Evolutionary conservation across 1,140 invertebrate genomes (phyloP).

Genomic region (Euborellia annulipes): DNA sequence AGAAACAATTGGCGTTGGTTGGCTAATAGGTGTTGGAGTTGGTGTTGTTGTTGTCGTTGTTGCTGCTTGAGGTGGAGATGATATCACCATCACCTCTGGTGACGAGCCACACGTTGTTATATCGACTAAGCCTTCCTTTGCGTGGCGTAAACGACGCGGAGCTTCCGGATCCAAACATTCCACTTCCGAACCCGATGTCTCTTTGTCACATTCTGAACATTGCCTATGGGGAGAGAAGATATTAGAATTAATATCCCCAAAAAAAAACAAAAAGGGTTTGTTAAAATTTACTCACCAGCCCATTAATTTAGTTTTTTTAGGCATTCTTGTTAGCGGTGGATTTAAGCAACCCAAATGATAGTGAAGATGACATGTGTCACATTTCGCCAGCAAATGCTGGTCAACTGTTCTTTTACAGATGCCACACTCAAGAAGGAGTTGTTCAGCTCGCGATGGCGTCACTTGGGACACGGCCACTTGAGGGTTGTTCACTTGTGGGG

Average conservation of each 20-base stretch:
- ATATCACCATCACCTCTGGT: constrained; percentile 21
- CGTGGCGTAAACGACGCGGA: constrained; percentile 55
- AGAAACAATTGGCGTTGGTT: no score
- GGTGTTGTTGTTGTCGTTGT: constrained; percentile 16
- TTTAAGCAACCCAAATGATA: constrained; percentile 90
- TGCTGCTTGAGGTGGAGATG: constrained; percentile 24
- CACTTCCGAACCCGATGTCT: constrained; percentile 52
- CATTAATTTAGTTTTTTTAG: constrained; percentile 84
- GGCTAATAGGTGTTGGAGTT: background rate
- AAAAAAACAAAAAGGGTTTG: background rate
- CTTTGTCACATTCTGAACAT: constrained; percentile 79
- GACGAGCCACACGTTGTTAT: constrained; percentile 17
- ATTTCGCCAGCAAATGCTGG: constrained; percentile 79
- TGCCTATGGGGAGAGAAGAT: constrained; percentile 43
- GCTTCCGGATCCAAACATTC: constrained; percentile 60
- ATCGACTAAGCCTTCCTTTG: constrained; percentile 34
- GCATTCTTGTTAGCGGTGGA: constrained; percentile 79
- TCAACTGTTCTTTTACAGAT: constrained; percentile 67
- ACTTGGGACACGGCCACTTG: constrained; percentile 3
- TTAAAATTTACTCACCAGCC: constrained; percentile 61
- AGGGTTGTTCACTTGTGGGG: constrained; percentile 4
- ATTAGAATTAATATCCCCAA: background rate
- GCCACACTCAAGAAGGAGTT: constrained; percentile 45
- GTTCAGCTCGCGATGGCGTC: constrained; percentile 19
- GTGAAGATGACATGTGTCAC: constrained; percentile 82